Evolutionary conservation across 2,113 vertebrate genomes (phyloP).

Genomic region (Nicator chloris): DNA sequence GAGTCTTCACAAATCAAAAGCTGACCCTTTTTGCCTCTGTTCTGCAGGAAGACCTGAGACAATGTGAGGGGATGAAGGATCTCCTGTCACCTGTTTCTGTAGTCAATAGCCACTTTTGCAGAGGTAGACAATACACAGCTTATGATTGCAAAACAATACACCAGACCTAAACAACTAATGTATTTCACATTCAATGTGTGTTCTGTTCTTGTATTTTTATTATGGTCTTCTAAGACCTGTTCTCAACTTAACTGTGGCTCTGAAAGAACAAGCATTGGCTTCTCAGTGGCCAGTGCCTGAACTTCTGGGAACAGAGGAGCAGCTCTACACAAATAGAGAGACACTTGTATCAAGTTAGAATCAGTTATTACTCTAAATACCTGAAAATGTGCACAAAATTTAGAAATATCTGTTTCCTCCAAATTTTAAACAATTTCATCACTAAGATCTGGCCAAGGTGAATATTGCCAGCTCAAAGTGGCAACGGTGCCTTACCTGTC

Average conservation of each 20-base stretch:
- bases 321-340: background rate
- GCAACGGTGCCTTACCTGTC: background rate
- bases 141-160: background rate
- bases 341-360: background rate
- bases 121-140: background rate
- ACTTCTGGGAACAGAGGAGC: background rate
- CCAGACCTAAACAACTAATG: background rate
- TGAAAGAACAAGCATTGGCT: background rate
- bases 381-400: background rate
- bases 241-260: background rate
- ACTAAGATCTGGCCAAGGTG: background rate
- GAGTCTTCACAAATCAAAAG: background rate
- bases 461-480: background rate
- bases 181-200: background rate
- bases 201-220: background rate
- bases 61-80: background rate
- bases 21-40: background rate
- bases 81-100: background rate
- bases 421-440: background rate
- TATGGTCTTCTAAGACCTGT: background rate
- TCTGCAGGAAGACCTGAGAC: background rate
- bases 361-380: background rate
- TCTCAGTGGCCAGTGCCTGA: background rate
- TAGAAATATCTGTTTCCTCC: background rate
- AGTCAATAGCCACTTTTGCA: background rate